A percentile compares a stretch with the other conserved stretches of the same genome.
Evolutionary conservation across 2,888 invertebrate genomes (phyloP).

Genomic region (Temnothorax rugatulus): DNA sequence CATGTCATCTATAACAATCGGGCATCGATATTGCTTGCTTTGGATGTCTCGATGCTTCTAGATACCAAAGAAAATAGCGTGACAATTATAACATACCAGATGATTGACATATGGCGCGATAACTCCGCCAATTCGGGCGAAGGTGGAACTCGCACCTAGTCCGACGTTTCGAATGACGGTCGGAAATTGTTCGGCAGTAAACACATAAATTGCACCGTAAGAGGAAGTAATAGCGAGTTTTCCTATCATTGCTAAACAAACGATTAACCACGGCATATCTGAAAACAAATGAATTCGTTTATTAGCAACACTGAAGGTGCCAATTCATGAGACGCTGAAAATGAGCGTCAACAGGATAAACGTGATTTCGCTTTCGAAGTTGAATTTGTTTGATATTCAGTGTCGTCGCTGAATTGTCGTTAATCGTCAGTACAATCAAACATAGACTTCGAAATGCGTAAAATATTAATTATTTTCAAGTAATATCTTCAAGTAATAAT

Average conservation of each 20-base stretch:
- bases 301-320: neutral
- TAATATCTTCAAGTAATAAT: too few relatives aligned
- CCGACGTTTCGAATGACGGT: conserved; percentile 91
- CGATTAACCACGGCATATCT: conserved; percentile 88
- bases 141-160: conserved; percentile 89
- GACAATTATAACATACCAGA: conserved; percentile 84
- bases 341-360: too few relatives aligned
- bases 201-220: conserved; percentile 91
- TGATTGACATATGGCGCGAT: conserved; percentile 89
- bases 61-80: neutral
- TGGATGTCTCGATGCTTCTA: neutral
- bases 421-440: too few relatives aligned
- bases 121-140: conserved; percentile 89
- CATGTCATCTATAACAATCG: neutral
- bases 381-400: too few relatives aligned
- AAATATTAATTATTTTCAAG: too few relatives aligned
- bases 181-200: conserved; percentile 92
- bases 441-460: too few relatives aligned
- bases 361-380: too few relatives aligned
- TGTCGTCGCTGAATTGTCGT: too few relatives aligned
- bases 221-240: conserved; percentile 92
- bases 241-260: conserved; percentile 90
- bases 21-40: neutral
- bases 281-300: conserved; percentile 60
- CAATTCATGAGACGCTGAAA: too few relatives aligned